Base-by-base conservation (phyloP, 1,140 invertebrate genomes). In the Cepaea nemoralis region DNA sequence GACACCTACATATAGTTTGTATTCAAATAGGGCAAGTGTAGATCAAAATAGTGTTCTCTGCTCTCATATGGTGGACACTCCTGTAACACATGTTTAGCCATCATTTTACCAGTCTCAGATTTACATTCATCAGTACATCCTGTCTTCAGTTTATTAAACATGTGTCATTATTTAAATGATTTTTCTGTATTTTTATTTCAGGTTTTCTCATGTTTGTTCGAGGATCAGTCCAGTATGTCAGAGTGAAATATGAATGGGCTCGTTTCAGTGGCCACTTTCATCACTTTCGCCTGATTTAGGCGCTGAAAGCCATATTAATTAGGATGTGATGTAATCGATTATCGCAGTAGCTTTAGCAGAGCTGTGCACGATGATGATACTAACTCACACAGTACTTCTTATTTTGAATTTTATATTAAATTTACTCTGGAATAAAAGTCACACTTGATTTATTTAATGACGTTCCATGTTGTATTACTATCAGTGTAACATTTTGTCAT, bases 171-270 rank as follows among this genome's bases (percentile, higher is more conserved):
- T n/a, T n/a, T n/a, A n/a, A n/a, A n/a, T n/a, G n/a, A n/a, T n/a
- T n/a, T n/a, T n/a, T n/a, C n/a, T n/a, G n/a, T n/a, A n/a, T 63
- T 71, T 85, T 83, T 88, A 76, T 92, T 92, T 50, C 91, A 96
- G 95, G 95, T 83, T 93, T 97, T 82, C 91, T 97, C 81, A 96
- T 97, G 88, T 97, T 95, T 90, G 94, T 96, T 77, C 95, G 96
- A 85, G 96, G 96, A 19, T 94, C 97, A 50, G 94, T 97, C 83
- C 96, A 97, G 92, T 97, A 97, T 92, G 92, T 97, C 87, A 96
- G 95, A 89, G 96, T 97, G 85, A 97, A 97, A 89, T 94, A 95
- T 83, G 96, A 96, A 80, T 97, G 96, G 96, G 94, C 95, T 67
- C 77, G 82, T n/a, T 67, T 85, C 22, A 84, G 39, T 55, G 82